Conservation (phyloP, 2,797 vertebrate genomes). For the Discoglossus pictus region DNA sequence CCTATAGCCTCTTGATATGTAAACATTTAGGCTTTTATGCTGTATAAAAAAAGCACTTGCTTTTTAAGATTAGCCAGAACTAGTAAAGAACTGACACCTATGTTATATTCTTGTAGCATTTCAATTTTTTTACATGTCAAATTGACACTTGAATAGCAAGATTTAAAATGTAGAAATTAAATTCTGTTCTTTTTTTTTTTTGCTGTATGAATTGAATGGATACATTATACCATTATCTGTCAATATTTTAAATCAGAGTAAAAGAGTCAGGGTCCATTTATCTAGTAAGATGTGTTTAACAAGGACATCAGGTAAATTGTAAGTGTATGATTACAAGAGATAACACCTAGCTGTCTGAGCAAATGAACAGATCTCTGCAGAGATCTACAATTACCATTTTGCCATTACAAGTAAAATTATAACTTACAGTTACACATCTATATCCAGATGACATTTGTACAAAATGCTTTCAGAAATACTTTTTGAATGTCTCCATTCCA, state of each 20-base stretch:
- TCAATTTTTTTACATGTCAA: conserved; percentile 80
- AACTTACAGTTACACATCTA: no score
- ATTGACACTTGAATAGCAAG: conserved; percentile 76
- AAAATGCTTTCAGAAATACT: no score
- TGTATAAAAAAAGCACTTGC: conserved; percentile 79
- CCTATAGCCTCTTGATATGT: conserved; percentile 86
- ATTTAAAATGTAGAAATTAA: conserved; percentile 84
- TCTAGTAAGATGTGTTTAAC: conserved; percentile 58
- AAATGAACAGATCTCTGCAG: no score
- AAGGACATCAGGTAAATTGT: conserved; percentile 56
- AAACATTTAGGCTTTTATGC: conserved; percentile 84
- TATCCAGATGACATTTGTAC: no score
- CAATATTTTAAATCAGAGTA: conserved; percentile 56
- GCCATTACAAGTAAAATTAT: no score
- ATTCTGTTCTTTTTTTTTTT: no score
- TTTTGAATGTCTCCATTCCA: no score
- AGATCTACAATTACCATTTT: no score
- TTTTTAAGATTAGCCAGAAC: conserved; percentile 76
- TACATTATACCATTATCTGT: conserved; percentile 75
- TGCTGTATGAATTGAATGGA: conserved; percentile 81
- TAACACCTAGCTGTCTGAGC: no score
- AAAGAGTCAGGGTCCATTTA: conserved; percentile 60
- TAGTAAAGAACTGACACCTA: conserved; percentile 76
- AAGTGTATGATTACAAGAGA: conserved; percentile 31
- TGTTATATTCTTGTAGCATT: conserved; percentile 80